phyloP scores from a whole-genome alignment of 2,797 vertebrate genomes.

The Sebastiscus albofasciatus region DNA sequence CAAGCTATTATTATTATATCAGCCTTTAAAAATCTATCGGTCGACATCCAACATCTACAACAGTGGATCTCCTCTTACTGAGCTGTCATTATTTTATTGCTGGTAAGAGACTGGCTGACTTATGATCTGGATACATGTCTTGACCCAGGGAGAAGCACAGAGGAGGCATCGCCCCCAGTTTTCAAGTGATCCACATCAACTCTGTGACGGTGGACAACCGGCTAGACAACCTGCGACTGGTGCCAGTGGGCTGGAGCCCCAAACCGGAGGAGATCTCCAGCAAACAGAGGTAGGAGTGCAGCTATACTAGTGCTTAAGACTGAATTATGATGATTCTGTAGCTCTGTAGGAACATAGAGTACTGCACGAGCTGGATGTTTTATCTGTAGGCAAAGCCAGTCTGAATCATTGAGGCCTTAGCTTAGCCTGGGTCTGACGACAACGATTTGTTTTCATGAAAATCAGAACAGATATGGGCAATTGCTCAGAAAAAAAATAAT shows the following conservation, averaged over 20 bases:
- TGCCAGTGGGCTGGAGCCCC: slow-evolving; percentile 93
- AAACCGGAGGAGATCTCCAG: slow-evolving; percentile 95
- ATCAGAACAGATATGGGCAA: not conserved
- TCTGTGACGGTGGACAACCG: slow-evolving; percentile 97
- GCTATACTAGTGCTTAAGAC: not conserved
- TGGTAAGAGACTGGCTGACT: not conserved
- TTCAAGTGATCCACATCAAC: slow-evolving; percentile 97
- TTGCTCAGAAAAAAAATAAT: not conserved
- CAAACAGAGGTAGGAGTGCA: slow-evolving; percentile 90
- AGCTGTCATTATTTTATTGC: not conserved
- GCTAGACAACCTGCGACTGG: slow-evolving; percentile 94
- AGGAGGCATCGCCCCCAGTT: slow-evolving; percentile 95
- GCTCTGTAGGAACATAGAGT: not conserved
- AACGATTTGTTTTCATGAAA: too few species aligned
- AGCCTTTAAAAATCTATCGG: too few species aligned
- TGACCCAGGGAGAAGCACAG: slow-evolving; percentile 93
- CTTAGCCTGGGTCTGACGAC: not conserved
- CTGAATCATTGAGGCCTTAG: not conserved
- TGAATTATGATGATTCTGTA: not conserved
- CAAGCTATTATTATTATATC: too few species aligned
- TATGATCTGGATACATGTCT: not conserved
- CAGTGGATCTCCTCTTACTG: not conserved
- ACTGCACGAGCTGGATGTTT: not conserved
- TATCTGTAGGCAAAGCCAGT: not conserved
- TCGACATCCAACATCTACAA: too few species aligned